Percentiles rank a stretch among this genome's conserved stretches.
Evolutionary conservation across 2,113 vertebrate genomes (phyloP).

Genomic region (Paratilapia polleni): DNA sequence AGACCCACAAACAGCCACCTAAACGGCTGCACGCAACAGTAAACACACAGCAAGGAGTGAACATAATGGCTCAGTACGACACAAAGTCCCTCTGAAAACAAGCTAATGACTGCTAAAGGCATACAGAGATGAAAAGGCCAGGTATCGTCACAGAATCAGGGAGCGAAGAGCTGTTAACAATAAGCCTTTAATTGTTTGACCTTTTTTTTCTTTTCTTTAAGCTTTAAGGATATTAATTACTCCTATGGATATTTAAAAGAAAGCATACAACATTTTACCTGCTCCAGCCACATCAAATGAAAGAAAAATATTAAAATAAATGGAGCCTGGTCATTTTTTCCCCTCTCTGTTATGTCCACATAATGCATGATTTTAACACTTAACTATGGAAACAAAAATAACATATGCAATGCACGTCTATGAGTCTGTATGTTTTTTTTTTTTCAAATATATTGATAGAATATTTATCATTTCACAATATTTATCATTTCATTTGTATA

Average conservation of each 20-base stretch:
- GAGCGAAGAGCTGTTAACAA: constrained; percentile 3
- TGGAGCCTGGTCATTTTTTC: not conserved
- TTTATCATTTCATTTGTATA: not conserved
- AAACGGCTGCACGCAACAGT: constrained; percentile 4
- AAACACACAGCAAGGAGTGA: constrained; percentile 10
- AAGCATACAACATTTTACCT: not conserved
- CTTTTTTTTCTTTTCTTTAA: not conserved
- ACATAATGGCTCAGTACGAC: not conserved
- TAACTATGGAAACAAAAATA: no score
- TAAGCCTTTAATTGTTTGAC: not conserved
- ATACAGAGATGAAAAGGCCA: not conserved
- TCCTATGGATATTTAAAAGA: not conserved
- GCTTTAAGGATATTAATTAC: constrained; percentile 1
- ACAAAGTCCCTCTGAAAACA: constrained; percentile 31
- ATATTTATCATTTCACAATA: not conserved
- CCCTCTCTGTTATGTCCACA: not conserved
- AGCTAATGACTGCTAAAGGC: constrained; percentile 24
- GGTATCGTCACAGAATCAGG: not conserved
- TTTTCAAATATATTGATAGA: no score
- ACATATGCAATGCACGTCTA: not conserved
- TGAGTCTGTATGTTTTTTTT: no score
- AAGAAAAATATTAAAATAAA: not conserved
- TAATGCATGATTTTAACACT: not conserved
- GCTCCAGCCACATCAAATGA: not conserved
- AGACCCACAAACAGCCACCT: constrained; percentile 20